Evolutionary conservation across 2,797 vertebrate species (phyloP), one percentile per base, ranked within the genome.

Genomic region (Phataginus tetradactyla): DNA sequence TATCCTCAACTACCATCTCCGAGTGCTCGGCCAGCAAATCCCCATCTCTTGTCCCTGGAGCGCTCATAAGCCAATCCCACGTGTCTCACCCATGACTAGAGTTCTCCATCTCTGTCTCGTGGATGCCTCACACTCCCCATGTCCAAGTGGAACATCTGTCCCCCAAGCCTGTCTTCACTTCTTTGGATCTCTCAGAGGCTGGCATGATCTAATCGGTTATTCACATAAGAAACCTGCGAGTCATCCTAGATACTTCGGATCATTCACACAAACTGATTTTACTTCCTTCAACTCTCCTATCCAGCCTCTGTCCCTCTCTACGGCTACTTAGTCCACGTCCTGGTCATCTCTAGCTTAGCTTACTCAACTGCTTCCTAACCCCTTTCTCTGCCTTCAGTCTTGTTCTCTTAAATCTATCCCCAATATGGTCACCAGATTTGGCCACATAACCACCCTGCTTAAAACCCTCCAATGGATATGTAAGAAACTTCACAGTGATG

Each of bases 331-430:
- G 61, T 86, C 77, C 85, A 86, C 37, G 9, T 84, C 34, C 42
- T 57, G 3, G 74, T 45, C 49, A n/a, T 49, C 69, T 55, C 74
- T 39, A 81, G 39, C 53, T 95, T 88, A 74, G 23, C 63, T 78
- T 74, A 75, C 7, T 96, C 57, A 68, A n/a, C 32, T 53, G 55
- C 51, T 94, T 79, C 49, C 39, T 92, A 92, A 78, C n/a, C 34
- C 42, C 78, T 39, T 87, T 59, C n/a, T 37, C 68, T 72, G 89
- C 42, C 23, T 89, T 51, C 51, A 69, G 37, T 59, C 57, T 88
- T 79, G 27, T 57, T 94, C 78, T 59, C 53, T 81, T 81, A 69
- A 69, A 85, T 88, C 57, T 51, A 85, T 49, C 21, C 72, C 69
- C 11, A 75, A 68, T 32, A 72, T 15, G 17, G 72, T 79, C 68